Base-by-base conservation (phyloP, 2,113 vertebrate species). In the Andinoacara biseriatus region DNA sequence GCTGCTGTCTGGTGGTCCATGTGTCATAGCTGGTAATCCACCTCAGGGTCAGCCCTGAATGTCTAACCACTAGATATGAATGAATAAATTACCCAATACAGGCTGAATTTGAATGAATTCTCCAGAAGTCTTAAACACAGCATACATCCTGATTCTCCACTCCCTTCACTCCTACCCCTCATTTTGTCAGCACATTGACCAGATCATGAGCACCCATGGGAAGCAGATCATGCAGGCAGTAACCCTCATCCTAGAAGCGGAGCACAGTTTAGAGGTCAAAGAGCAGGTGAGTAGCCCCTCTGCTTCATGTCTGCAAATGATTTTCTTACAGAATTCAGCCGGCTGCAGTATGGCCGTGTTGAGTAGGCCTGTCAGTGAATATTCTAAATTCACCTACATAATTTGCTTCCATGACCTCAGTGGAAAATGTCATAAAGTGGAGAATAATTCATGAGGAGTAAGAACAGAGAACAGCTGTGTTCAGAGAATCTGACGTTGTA, bases 191-290 rank as follows among this genome's bases (percentile, higher is more conserved):
- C 98, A 99, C 92, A 99, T 99, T 93, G 98, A 99, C 94, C 98
- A 99, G 95, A 98, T 99, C 94, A 99, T 99, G 98, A 99, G 96
- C 87, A 98, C 97, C 75, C 97, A 99, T 10, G 98, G 98, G 85
- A 99, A 98, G 94, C 98, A 99, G 93, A 99, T 99, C 92, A 99
- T 99, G 98, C 98, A 99, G 95, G 98, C 98, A 1, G 97, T 99
- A 91, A 99, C 98, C n/a, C 96, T 99, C 80, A 99, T 99, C 93
- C 95, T 99, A 90, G 98, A 99, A 92, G 98, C 97, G 33, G 98
- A 99, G 84, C 98, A 99, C 93, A 98, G 96, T 76, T 95, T 97
- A 74, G 98, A 99, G 94, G 97, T 99, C 92, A 99, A 99, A 94
- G 98, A 99, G 83, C 98, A 99, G 97, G 98, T 99, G 95, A 74